These are phyloP conservation scores for Procambarus virginalis DNA, from an alignment of 1,140 invertebrate genomes.

Conservation along the genomic window DNA sequence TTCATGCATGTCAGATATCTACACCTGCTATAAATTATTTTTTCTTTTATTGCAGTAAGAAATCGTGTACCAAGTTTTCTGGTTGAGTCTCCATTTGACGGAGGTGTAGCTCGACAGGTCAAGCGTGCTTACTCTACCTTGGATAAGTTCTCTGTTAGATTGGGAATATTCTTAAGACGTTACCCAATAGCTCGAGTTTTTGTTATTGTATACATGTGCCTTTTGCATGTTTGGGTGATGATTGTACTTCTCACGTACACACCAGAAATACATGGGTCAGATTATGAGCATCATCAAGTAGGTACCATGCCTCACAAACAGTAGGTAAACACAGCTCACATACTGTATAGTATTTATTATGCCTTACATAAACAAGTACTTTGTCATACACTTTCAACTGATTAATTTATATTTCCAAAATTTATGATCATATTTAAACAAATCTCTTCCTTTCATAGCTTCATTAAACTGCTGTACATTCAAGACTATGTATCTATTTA, in stretches of 20 bases:
- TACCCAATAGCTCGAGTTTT: slow-evolving; percentile 88
- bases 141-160: slow-evolving; percentile 84
- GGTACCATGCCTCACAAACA: slow-evolving; percentile 35
- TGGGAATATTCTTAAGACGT: slow-evolving; percentile 85
- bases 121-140: slow-evolving; percentile 86
- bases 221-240: slow-evolving; percentile 84
- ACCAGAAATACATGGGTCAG: slow-evolving; percentile 79
- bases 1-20: no score
- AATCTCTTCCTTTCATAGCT: no score
- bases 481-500: no score
- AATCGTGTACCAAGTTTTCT: slow-evolving; percentile 81
- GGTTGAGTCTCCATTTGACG: slow-evolving; percentile 85
- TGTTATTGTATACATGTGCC: slow-evolving; percentile 84
- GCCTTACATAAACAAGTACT: no score
- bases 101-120: slow-evolving; percentile 83
- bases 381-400: background rate
- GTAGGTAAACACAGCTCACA: background rate
- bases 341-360: background rate
- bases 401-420: background rate
- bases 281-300: slow-evolving; percentile 68
- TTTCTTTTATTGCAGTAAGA: slow-evolving; percentile 42
- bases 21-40: background rate
- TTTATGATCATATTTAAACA: background rate
- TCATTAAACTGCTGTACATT: no score
- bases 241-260: slow-evolving; percentile 82